Evolutionary conservation across 2,888 invertebrate genomes (phyloP), one percentile per base, ranked within the genome.

Genomic region (Disparrhopalites patrizii): DNA sequence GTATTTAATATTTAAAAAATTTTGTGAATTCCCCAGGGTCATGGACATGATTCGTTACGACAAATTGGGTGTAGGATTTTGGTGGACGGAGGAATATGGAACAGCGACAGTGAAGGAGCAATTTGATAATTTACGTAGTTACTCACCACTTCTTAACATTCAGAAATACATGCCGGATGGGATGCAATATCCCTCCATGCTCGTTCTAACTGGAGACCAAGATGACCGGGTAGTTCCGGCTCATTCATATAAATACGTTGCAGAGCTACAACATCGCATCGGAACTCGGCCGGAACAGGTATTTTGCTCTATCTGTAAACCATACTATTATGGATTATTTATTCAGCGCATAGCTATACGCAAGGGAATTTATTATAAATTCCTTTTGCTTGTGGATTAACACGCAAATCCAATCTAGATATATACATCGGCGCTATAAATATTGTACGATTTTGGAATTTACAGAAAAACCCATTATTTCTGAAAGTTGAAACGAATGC

Each of bases 201-300:
- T 65, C 4, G 38, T 65, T 43, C 25, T 51, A 25, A 65, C 56
- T 33, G 57, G 25, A 5, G 64, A 47, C 13, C 50, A 57, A 25
- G 64, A 65, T 47, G 50, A 43, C 13, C 33, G 38, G 1, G 57
- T 65, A 2, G 36, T 47, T 15, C 56, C 64, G 7, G 20, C 31
- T 51, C 64, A 65, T 36, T 50, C 50, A 13, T 57, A 57, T 38
- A 65, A 65, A 51, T 65, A 33, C 33, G n/a, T 36, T 4, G 64
- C 64, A 10, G 57, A 65, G 31, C 36, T 65, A 8, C 64, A 65
- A 18, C 31, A 65, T 38, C 47, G 51, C 28, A 36, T 65, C 20
- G 64, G 64, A n/a, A 57, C 47, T 43, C 50, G 57, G 13, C 15
- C 33, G 18, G 57, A 57, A 36, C 64, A 65, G 64, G 64, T 65